Evolutionary conservation across 2,888 invertebrate genomes (phyloP), one percentile per base, ranked within the genome.

Genomic region (Rosalia funebris): DNA sequence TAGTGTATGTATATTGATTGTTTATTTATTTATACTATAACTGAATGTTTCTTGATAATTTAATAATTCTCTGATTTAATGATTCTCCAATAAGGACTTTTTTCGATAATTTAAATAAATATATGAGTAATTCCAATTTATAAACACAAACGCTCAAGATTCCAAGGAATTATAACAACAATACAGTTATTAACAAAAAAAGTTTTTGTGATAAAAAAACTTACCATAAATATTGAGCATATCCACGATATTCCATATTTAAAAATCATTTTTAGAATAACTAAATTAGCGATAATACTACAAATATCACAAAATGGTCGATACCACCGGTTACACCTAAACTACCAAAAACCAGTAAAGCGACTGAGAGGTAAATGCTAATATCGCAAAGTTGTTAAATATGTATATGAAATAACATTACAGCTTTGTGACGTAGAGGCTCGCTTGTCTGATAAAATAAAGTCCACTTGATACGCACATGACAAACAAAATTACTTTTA

Each of bases 201-300:
- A n/a, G n/a, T n/a, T n/a, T n/a, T n/a, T n/a, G n/a, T n/a, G n/a
- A n/a, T 25, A 25, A 25, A 25, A 25, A 25, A 25, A 25, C 44
- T 44, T 14, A 44, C 44, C 44, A 44, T 44, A 25, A 44, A 44
- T 14, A 44, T 5, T 4, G 44, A 44, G 44, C 25, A 20, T 20
- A 44, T 44, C 44, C 44, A 44, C 20, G 44, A 44, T 44, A 44
- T 20, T 44, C 44, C 44, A 12, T 11, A 7, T 25, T 44, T 44
- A 20, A 44, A 10, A 11, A 25, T 12, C 44, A 44, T 44, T 44
- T 25, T 25, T n/a, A 25, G 11, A n/a, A n/a, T n/a, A 15, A 15
- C 16, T 3, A n/a, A 17, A 41, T 16, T 41, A 17, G 34, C 34
- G 20, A 44, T 44, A 44, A 44, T 44, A 44, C 44, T 44, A 44